Evolutionary conservation across 2,888 invertebrate species (phyloP).

Genomic region (Coelopa pilipes): DNA sequence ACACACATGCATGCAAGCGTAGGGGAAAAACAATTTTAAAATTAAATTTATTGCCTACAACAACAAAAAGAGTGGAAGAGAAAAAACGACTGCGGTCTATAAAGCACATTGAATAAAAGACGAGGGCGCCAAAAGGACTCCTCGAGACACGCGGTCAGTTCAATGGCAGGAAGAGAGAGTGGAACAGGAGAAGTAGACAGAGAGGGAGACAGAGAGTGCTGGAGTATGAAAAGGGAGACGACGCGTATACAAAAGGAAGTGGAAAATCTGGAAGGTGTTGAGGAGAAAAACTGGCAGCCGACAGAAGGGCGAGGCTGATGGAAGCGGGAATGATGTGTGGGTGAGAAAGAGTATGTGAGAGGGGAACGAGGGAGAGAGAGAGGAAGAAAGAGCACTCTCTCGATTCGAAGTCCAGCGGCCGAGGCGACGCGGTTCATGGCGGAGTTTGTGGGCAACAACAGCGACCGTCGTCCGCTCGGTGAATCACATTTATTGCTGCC

Average conservation of each 20-base stretch:
- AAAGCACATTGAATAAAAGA: constrained; percentile 39
- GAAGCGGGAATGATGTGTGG: constrained; percentile 43
- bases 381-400: no score
- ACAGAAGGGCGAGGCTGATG: no score
- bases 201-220: no score
- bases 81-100: constrained; percentile 20
- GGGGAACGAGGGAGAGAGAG: constrained; percentile 32
- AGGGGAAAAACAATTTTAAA: constrained; percentile 51
- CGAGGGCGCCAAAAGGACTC: no score
- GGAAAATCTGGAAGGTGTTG: no score
- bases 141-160: no score
- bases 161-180: no score
- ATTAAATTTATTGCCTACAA: constrained; percentile 55
- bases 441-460: constrained; percentile 35
- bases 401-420: no score
- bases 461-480: constrained; percentile 43
- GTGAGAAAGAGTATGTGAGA: constrained; percentile 52
- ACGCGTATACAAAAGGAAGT: no score
- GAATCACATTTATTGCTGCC: constrained; percentile 55
- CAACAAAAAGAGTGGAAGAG: constrained; percentile 30
- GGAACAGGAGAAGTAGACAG: no score
- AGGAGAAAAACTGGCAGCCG: no score
- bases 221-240: no score
- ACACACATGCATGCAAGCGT: constrained; percentile 31
- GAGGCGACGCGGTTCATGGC: constrained; percentile 7